phyloP scores from a whole-genome alignment of 2,113 vertebrate species.

The Herpetotheres cachinnans region DNA sequence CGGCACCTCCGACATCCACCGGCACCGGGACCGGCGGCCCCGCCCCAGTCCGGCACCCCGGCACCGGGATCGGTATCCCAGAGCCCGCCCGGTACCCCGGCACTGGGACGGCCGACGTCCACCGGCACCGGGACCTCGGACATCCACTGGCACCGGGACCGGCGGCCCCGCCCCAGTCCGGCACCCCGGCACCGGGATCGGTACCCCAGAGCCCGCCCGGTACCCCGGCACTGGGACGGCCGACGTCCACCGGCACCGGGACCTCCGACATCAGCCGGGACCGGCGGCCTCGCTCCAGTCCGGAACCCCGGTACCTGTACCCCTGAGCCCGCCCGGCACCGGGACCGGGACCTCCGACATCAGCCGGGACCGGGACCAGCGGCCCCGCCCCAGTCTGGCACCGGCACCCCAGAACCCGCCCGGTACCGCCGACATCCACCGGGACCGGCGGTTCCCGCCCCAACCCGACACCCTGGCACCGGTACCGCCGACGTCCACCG shows the following conservation, averaged over 20 bases:
- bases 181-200: not conserved
- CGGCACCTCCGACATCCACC: not conserved
- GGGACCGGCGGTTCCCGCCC: too few relatives aligned
- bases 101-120: too few relatives aligned
- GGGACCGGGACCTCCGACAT: not conserved
- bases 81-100: too few relatives aligned
- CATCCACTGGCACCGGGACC: not conserved
- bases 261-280: not conserved
- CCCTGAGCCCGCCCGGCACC: too few relatives aligned
- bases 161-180: too few relatives aligned
- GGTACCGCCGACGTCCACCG: not conserved
- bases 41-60: not conserved
- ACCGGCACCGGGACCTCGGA: too few relatives aligned
- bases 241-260: not conserved
- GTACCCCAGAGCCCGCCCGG: not conserved
- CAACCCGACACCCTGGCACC: not conserved
- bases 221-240: not conserved
- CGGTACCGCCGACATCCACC: not conserved
- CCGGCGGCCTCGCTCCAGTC: not conserved
- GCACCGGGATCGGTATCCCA: not conserved
- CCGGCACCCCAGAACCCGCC: not conserved
- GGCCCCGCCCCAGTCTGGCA: not conserved
- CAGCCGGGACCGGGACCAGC: not conserved
- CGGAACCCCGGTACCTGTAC: not conserved
- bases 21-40: not conserved